Evolutionary conservation across 2,888 invertebrate species (phyloP), one percentile per base, ranked within the genome.

Genomic region (Drosophila quinaria): DNA sequence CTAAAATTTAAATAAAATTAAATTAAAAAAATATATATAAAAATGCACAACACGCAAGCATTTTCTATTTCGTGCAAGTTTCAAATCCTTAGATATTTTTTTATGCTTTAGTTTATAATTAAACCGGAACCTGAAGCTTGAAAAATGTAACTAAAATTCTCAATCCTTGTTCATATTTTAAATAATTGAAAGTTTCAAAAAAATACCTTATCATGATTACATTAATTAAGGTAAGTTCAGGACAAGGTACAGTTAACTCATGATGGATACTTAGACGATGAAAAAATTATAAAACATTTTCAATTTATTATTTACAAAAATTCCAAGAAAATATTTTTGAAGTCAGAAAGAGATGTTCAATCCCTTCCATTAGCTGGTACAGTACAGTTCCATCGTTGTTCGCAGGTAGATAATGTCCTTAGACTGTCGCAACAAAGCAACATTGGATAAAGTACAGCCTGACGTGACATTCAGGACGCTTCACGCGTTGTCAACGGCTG

Each of bases 1-100:
- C 91, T 91, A 87, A 80, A 91, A 91, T 91, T 91, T 90, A 91
- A 90, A 90, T 90, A 90, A 90, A 90, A 89, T 80, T 85, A 86
- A 87, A 89, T 74, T 70, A 49, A 63, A 78, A 78, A 87, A 68
- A 8, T n/a, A n/a, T n/a, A n/a, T n/a, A 22, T 33, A 54, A 11
- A 44, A 19, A 33, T n/a, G n/a, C 10, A 11, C 9, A 15, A 37
- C 19, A 10, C 4, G n/a, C n/a, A 1, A 22, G 11, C 4, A 15
- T 11, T 25, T 51, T 50, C 13, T 50, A 33, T 29, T 47, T 41
- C 41, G 0, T 17, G 3, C 3, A 15, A 17, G 8, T 39, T 9
- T 29, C 8, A 8, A 29, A 29, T 6, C 29, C 1, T 8, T 8
- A 29, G 29, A 29, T 29, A 25, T 25, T 25, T 5, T 22, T 5